Conservation (phyloP, 2,888 invertebrate genomes). For the Chymomyza procnemis region DNA sequence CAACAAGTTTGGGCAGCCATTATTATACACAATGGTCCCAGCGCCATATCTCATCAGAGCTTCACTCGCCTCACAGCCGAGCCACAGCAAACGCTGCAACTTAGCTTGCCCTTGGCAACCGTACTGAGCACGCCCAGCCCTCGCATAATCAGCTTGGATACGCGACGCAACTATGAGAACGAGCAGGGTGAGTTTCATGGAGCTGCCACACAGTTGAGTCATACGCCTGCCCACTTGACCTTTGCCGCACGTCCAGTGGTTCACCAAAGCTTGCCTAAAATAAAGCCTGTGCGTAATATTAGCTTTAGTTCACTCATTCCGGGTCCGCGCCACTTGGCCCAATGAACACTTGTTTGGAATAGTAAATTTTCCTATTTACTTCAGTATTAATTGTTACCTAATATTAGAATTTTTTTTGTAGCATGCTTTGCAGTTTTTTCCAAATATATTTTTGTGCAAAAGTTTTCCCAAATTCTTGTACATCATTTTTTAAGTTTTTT, state of each 20-base stretch:
- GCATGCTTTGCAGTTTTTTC: not conserved
- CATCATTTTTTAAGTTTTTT: not conserved
- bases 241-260: constrained; percentile 56
- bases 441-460: not conserved
- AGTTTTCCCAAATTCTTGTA: not conserved
- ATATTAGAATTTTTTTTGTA: not conserved
- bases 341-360: constrained; percentile 1
- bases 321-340: constrained; percentile 26
- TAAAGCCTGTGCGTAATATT: constrained; percentile 56
- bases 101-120: not conserved
- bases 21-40: constrained; percentile 68
- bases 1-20: constrained; percentile 32
- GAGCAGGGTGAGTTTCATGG: not conserved
- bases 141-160: constrained; percentile 32
- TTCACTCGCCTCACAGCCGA: constrained; percentile 75
- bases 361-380: not conserved
- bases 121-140: constrained; percentile 14
- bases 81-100: not conserved
- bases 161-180: not conserved
- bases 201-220: constrained; percentile 11
- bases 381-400: not conserved
- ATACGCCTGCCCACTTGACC: constrained; percentile 59
- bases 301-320: constrained; percentile 46
- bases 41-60: constrained; percentile 80
- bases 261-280: constrained; percentile 54